These are phyloP conservation scores for Sylvietta virens DNA, from an alignment of 2,113 vertebrate species.

Conservation along the genomic window DNA sequence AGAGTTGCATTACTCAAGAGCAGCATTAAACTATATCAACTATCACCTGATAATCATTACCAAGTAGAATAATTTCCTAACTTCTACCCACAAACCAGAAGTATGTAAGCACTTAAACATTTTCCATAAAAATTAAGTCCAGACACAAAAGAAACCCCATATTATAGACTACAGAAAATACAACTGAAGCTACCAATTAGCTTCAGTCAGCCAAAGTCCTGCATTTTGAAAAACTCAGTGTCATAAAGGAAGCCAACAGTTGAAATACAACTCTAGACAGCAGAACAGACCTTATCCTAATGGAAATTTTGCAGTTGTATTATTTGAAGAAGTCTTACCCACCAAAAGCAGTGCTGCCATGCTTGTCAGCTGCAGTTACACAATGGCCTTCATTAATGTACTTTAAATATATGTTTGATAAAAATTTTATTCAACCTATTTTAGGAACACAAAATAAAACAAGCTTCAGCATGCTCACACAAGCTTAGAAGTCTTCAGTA, in stretches of 20 bases:
- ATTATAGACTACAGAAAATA: background rate
- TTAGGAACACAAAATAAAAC: background rate
- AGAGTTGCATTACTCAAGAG: background rate
- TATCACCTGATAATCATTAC: background rate
- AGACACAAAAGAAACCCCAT: accelerated
- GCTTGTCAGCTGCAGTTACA: background rate
- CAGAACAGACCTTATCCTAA: background rate
- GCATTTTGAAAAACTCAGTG: background rate
- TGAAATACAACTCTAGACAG: background rate
- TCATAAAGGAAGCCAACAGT: background rate
- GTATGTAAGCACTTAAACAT: background rate
- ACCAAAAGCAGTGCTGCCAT: background rate
- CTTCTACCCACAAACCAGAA: background rate
- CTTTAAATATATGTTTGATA: background rate
- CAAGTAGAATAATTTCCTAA: background rate
- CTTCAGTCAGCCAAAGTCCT: background rate
- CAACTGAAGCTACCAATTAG: background rate
- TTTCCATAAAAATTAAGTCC: background rate
- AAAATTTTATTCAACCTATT: background rate
- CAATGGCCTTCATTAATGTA: background rate
- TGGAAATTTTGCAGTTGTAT: background rate
- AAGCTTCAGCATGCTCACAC: background rate
- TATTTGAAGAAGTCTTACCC: background rate
- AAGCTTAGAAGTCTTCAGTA: background rate
- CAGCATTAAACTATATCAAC: background rate